phyloP scores from a whole-genome alignment of 2,888 invertebrate species.

The Amblyjoppa proteus region DNA sequence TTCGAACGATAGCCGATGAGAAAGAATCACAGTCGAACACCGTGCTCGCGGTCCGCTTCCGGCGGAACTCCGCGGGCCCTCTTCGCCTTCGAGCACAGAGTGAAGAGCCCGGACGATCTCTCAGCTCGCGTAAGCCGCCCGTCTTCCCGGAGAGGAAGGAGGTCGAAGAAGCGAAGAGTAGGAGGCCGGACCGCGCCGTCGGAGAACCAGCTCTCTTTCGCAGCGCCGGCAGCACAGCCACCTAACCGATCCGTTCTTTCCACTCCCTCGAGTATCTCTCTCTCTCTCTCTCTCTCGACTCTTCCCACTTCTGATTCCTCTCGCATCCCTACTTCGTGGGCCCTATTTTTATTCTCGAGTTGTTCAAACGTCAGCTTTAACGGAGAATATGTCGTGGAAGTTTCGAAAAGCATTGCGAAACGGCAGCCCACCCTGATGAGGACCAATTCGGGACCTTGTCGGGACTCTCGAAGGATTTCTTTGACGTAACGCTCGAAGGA shows the following conservation, averaged over 20 bases:
- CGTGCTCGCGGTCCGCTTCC: conserved; percentile 62
- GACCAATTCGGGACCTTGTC: too few species aligned
- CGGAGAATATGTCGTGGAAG: neutral
- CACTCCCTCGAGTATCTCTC: conserved; percentile 38
- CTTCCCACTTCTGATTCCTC: conserved; percentile 17
- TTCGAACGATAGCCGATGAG: neutral
- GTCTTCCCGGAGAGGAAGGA: conserved; percentile 50
- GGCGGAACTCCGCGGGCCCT: conserved; percentile 71
- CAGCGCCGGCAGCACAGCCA: conserved; percentile 21
- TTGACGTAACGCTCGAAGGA: too few species aligned
- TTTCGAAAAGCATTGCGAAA: too few species aligned
- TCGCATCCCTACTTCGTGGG: conserved; percentile 45
- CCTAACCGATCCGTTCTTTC: conserved; percentile 10
- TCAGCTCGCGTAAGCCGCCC: conserved; percentile 42
- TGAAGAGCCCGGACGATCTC: conserved; percentile 62
- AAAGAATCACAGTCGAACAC: conserved; percentile 21
- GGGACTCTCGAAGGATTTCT: too few species aligned
- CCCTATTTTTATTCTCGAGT: neutral
- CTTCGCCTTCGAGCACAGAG: conserved; percentile 68
- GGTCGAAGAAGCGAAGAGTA: conserved; percentile 55
- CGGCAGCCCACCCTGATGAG: too few species aligned
- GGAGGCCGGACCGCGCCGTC: conserved; percentile 32
- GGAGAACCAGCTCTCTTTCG: conserved; percentile 52
- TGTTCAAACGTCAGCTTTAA: neutral
- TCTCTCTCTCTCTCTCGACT: too few species aligned